Evolutionary conservation across 2,797 vertebrate species (phyloP), one percentile per base, ranked within the genome.

Genomic region (Sebastes cheni): DNA sequence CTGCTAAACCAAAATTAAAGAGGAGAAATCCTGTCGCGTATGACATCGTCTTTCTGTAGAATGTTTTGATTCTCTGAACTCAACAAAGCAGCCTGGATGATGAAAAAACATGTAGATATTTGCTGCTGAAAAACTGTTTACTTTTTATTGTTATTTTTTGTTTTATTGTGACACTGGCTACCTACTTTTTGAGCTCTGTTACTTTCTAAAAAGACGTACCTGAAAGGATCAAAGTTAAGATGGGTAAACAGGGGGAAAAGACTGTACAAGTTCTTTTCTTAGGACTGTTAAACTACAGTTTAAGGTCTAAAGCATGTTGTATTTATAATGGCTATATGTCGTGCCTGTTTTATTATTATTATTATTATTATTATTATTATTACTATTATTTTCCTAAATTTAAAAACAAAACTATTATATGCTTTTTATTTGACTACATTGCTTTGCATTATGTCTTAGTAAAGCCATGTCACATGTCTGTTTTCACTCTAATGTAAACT

Each of bases 401-500:
- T 90, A 83, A 94, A 66, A 93, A 94, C 88, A 87, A 92, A 91
- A 85, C 83, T 90, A 84, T 87, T 82, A 67, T 86, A 84, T 88
- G 88, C 86, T 93, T 95, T 95, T 96, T 94, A 96, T 96, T 96
- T 95, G 95, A 95, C 95, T 96, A 94, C 92, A 93, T 97, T 96
- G 96, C 96, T 97, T 97, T 97, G 96, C 96, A 95, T 96, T 96
- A 90, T 96, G 96, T 97, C 96, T 95, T 95, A 95, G 96, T 96
- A 96, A 96, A 94, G 92, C 89, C 92, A 96, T 95, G 96, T 97
- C 95, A 95, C 93, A 95, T 89, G 95, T 97, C 94, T 95, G 94
- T 96, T 97, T 97, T 97, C 97, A 98, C 97, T 96, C 96, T 96
- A 96, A 96, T 97, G 97, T 97, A 97, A 97, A 97, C 94, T 96